Evolutionary conservation across 2,113 vertebrate species (phyloP).

Genomic region (Dipodomys spectabilis): DNA sequence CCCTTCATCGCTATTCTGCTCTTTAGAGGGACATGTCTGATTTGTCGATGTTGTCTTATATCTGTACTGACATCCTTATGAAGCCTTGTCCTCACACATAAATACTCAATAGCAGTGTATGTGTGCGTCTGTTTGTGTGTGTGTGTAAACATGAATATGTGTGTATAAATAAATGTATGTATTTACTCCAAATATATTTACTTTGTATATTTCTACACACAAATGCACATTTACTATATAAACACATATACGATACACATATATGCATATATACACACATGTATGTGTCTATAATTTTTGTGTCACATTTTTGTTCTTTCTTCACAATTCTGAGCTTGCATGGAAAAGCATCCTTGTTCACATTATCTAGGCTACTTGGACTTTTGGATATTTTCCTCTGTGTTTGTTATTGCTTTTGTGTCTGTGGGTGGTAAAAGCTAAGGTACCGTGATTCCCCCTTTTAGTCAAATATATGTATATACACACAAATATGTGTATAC

Average conservation of each 20-base stretch:
- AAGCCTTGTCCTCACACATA: not conserved
- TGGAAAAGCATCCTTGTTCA: slow-evolving; percentile 43
- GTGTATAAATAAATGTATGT: not conserved
- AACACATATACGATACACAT: no score
- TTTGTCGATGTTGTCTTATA: not conserved
- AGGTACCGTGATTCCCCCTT: slow-evolving; percentile 37
- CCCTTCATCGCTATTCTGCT: not conserved
- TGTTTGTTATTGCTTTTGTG: not conserved
- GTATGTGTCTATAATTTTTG: no score
- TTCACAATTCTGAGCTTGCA: no score
- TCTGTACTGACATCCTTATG: not conserved
- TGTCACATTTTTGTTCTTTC: no score
- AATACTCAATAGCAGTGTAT: not conserved
- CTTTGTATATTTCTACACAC: not conserved
- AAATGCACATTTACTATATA: not conserved
- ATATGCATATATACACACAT: no score
- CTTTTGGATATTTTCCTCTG: not conserved
- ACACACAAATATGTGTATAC: not conserved
- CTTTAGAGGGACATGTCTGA: slow-evolving; percentile 42
- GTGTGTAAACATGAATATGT: not conserved
- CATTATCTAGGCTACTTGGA: slow-evolving; percentile 52
- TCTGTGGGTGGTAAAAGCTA: slow-evolving; percentile 3
- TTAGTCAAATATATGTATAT: not conserved
- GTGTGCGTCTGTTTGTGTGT: not conserved
- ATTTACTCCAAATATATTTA: not conserved